Conservation (phyloP, 2,797 vertebrate species). For the Leuciscus waleckii region DNA sequence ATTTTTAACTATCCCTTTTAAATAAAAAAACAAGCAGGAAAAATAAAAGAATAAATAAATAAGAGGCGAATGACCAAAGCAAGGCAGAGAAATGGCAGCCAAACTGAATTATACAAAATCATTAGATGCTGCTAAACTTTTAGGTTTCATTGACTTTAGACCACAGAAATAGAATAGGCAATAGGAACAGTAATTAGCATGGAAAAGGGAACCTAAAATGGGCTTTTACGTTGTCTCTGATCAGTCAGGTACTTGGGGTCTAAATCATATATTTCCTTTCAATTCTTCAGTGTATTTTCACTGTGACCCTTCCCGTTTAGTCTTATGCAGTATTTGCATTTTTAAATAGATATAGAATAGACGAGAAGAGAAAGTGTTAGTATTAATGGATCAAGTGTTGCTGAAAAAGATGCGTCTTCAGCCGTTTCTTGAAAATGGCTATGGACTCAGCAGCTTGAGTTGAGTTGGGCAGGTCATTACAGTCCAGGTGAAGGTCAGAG, state of each 20-base stretch:
- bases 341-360: too few relatives aligned
- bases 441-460: too few relatives aligned
- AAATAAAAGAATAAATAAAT: too few relatives aligned
- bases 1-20: neutral
- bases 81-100: neutral
- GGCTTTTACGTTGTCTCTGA: neutral
- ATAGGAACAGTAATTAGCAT: neutral
- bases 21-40: neutral
- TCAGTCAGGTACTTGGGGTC: neutral
- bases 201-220: neutral
- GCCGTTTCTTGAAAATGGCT: too few relatives aligned
- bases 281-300: neutral
- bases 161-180: neutral
- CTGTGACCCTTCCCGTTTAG: too few relatives aligned
- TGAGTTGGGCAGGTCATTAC: too few relatives aligned
- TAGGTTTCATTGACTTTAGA: neutral
- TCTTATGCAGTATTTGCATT: too few relatives aligned
- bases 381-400: too few relatives aligned
- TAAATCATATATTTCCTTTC: neutral
- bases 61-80: too few relatives aligned
- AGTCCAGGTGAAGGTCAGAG: too few relatives aligned
- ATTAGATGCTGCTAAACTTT: neutral
- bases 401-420: too few relatives aligned
- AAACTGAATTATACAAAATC: neutral
- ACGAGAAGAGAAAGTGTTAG: too few relatives aligned